These are phyloP conservation scores for Petrocephalus schoutedeni DNA, from an alignment of 2,797 vertebrate species.

Conservation along the genomic window DNA sequence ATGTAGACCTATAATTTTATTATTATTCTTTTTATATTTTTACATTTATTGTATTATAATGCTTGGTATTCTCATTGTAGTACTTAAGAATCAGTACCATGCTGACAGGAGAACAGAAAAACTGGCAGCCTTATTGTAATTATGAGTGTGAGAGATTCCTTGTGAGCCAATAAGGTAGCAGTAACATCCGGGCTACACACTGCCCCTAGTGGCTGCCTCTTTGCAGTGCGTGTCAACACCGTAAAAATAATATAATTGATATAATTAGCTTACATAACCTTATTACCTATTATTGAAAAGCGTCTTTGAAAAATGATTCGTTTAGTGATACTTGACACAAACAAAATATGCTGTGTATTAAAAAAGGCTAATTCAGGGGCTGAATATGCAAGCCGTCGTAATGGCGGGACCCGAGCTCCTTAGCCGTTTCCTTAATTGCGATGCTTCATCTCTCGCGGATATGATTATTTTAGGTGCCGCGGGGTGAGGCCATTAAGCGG, in stretches of 20 bases:
- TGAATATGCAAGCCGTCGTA: neutral
- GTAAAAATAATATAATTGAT: conserved; percentile 5
- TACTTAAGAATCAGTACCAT: neutral
- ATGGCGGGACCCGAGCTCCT: neutral
- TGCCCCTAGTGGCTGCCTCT: conserved; percentile 6
- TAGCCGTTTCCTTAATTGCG: neutral
- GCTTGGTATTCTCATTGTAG: neutral
- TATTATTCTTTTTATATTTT: neutral
- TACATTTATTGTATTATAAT: neutral
- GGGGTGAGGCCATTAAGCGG: neutral
- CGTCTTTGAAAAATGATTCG: neutral
- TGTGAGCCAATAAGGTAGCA: neutral
- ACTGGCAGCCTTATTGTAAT: neutral
- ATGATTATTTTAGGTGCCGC: neutral
- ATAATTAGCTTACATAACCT: conserved; percentile 5
- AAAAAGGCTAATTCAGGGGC: neutral
- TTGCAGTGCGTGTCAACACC: neutral
- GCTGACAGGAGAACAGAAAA: neutral
- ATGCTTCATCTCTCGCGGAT: neutral
- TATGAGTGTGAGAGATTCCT: neutral
- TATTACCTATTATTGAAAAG: conserved; percentile 3
- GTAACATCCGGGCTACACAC: neutral
- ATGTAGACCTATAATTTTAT: neutral
- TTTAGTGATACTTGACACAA: neutral
- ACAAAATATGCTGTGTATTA: conserved; percentile 7